Evolutionary conservation across 2,113 vertebrate species (phyloP).

Genomic region (Phycodurus eques): DNA sequence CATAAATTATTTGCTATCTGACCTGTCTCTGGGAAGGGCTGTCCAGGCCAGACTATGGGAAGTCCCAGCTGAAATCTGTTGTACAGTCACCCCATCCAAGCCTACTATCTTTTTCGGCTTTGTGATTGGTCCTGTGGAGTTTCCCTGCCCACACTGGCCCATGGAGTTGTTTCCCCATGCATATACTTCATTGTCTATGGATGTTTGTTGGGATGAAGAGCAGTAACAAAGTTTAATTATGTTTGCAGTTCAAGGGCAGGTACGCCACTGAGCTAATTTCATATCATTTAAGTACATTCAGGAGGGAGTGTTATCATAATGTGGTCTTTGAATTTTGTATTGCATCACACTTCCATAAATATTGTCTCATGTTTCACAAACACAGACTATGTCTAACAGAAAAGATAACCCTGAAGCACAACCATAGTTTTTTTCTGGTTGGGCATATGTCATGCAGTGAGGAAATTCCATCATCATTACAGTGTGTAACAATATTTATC

Average conservation of each 20-base stretch:
- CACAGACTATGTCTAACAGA: conserved; percentile 1
- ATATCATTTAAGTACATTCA: not conserved
- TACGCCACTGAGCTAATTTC: not conserved
- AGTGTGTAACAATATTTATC: not conserved
- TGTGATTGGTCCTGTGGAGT: conserved; percentile 95
- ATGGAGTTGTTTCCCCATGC: conserved; percentile 99
- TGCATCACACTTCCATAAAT: conserved; percentile 13
- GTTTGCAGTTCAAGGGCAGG: no score
- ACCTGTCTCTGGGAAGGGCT: conserved; percentile 96
- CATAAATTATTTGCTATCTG: conserved; percentile 21
- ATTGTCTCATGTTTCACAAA: conserved; percentile 13
- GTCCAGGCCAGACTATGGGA: conserved; percentile 98
- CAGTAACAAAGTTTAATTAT: not conserved
- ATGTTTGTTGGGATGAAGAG: not conserved
- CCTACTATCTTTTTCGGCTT: conserved; percentile 98
- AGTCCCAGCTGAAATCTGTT: conserved; percentile 94
- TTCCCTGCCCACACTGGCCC: conserved; percentile 98
- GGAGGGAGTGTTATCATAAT: conserved; percentile 10
- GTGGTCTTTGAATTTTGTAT: conserved; percentile 1
- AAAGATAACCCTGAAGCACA: not conserved
- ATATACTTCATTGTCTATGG: conserved; percentile 95
- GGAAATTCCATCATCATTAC: not conserved
- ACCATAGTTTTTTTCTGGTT: no score
- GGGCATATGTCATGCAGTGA: not conserved
- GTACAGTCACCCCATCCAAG: conserved; percentile 91